phyloP scores from a whole-genome alignment of 2,888 invertebrate species.

The Alentia gelatinosa region DNA sequence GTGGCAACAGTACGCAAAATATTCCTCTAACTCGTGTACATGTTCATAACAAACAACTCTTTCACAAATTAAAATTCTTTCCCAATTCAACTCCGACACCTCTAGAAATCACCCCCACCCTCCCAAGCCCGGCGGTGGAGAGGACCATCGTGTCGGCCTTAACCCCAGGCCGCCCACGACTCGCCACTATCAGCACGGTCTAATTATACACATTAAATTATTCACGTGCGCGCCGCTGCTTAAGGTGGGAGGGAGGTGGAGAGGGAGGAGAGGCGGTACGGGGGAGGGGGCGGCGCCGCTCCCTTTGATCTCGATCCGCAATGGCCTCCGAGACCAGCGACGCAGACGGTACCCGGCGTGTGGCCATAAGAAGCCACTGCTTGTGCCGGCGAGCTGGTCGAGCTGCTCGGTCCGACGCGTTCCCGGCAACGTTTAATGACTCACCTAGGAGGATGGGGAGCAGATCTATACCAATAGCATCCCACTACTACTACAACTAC shows the following conservation, averaged over 20 bases:
- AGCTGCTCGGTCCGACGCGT: neutral
- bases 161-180: neutral
- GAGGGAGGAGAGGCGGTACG: neutral
- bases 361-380: conserved; percentile 1
- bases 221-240: conserved; percentile 31
- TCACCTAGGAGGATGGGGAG: neutral
- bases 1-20: too few relatives aligned
- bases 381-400: neutral
- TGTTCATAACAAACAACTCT: too few relatives aligned
- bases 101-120: too few relatives aligned
- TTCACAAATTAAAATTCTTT: too few relatives aligned
- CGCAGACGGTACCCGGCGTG: neutral
- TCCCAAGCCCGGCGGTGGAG: neutral
- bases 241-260: neutral
- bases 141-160: neutral
- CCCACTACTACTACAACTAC: too few relatives aligned
- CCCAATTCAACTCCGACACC: too few relatives aligned
- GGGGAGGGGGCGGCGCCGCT: neutral
- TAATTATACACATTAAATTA: conserved; percentile 49
- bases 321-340: conserved; percentile 13
- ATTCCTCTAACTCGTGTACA: too few relatives aligned
- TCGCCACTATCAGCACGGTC: conserved; percentile 12
- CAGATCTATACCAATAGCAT: neutral
- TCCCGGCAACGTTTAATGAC: neutral
- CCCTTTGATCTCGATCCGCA: conserved; percentile 38